phyloP scores from a whole-genome alignment of 2,888 invertebrate genomes.

The Microctonus brassicae region DNA sequence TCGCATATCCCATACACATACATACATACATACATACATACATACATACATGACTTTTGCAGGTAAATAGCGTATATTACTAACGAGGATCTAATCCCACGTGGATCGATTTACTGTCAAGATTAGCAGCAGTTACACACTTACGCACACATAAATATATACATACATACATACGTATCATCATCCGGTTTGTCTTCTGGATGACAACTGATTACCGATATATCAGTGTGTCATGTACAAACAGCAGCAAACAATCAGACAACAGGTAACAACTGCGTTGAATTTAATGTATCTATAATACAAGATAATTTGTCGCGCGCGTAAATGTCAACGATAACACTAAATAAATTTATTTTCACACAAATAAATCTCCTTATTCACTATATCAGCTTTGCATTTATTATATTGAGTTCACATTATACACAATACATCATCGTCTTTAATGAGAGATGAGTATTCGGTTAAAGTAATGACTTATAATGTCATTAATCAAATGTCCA shows the following conservation, averaged over 20 bases:
- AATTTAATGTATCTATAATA: no score
- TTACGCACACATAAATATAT: neutral
- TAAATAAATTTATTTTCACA: no score
- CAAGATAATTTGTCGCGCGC: no score
- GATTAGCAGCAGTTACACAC: neutral
- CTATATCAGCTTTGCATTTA: no score
- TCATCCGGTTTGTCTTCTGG: neutral
- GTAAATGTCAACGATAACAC: no score
- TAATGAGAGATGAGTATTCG: no score
- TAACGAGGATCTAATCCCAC: conserved; percentile 28
- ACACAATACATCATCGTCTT: no score
- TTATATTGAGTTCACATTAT: no score
- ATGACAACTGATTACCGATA: neutral
- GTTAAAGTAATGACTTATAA: no score
- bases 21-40: neutral
- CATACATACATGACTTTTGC: neutral
- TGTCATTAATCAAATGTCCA: no score
- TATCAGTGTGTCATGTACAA: neutral
- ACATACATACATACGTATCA: neutral
- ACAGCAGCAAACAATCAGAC: neutral
- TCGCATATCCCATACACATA: neutral
- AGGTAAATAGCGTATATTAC: neutral
- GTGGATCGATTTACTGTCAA: conserved; percentile 21
- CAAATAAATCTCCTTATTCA: no score
- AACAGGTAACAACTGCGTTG: no score